A percentile compares a stretch with the other conserved stretches of the same genome.
phyloP scores from a whole-genome alignment of 2,888 invertebrate genomes.

The Tipula vernalis region DNA sequence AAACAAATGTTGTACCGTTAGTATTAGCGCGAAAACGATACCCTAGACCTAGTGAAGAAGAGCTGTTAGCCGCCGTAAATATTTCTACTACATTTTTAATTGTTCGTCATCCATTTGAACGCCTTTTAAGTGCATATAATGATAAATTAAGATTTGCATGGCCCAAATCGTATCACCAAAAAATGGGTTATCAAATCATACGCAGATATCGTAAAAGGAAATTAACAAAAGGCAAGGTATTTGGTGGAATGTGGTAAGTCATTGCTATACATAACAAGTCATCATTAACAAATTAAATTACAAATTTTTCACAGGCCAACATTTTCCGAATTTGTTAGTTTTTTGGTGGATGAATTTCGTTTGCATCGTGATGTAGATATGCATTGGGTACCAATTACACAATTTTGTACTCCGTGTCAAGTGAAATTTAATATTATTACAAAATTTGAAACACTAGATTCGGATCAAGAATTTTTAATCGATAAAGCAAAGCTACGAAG shows the following conservation, averaged over 20 bases:
- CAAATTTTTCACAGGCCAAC: constrained; percentile 38
- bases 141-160: constrained; percentile 75
- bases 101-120: constrained; percentile 68
- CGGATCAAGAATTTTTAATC: constrained; percentile 68
- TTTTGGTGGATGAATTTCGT: constrained; percentile 57
- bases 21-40: constrained; percentile 67
- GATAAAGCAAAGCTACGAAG: constrained; percentile 61
- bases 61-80: constrained; percentile 58
- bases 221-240: constrained; percentile 23
- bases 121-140: constrained; percentile 67
- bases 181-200: constrained; percentile 64
- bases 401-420: constrained; percentile 77
- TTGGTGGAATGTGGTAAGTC: background rate
- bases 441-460: constrained; percentile 68
- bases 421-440: constrained; percentile 68
- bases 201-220: constrained; percentile 48
- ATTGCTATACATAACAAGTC: too few relatives aligned
- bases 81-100: constrained; percentile 70
- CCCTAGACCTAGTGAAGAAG: constrained; percentile 58
- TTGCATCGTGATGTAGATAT: constrained; percentile 52
- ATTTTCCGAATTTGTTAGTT: constrained; percentile 69
- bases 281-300: too few relatives aligned
- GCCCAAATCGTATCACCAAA: constrained; percentile 70
- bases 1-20: constrained; percentile 65
- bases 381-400: constrained; percentile 78